These are phyloP conservation scores for Zonitis immaculata DNA, from an alignment of 2,888 invertebrate genomes.

Conservation along the genomic window DNA sequence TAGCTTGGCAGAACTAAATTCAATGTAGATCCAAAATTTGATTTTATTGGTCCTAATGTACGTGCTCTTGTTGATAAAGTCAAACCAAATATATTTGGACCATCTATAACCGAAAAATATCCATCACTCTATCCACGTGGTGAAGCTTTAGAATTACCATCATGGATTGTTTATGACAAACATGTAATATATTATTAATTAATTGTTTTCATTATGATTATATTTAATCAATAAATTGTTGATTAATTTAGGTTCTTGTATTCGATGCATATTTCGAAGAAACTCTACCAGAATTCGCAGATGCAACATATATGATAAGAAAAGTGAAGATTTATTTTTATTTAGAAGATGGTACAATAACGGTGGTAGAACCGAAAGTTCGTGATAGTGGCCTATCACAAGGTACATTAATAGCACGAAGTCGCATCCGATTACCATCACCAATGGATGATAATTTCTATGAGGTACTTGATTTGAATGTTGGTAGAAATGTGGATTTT, in stretches of 20 bases:
- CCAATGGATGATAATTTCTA: conserved; percentile 72
- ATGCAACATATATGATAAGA: conserved; percentile 65
- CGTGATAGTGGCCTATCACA: conserved; percentile 82
- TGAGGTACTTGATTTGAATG: conserved; percentile 81
- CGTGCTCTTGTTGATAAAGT: conserved; percentile 60
- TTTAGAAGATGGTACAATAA: conserved; percentile 88
- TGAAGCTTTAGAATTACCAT: conserved; percentile 68
- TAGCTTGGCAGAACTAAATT: conserved; percentile 63
- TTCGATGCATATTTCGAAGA: conserved; percentile 80
- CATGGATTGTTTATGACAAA: conserved; percentile 86
- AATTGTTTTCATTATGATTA: not conserved
- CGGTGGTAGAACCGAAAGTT: conserved; percentile 75
- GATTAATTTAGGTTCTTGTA: conserved; percentile 54
- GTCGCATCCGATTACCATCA: conserved; percentile 71
- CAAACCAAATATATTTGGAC: conserved; percentile 58
- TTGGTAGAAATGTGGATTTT: conserved; percentile 74
- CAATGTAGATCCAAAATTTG: conserved; percentile 52
- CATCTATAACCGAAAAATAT: conserved; percentile 51
- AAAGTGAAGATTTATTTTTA: conserved; percentile 81
- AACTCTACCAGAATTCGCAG: conserved; percentile 68
- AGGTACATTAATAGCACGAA: conserved; percentile 77
- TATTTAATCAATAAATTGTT: not conserved
- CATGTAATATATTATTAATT: no score
- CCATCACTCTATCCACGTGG: conserved; percentile 73
- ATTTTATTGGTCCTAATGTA: conserved; percentile 54